Evolutionary conservation across 2,888 invertebrate species (phyloP), one percentile per base, ranked within the genome.

Genomic region (Perithous albicinctus): DNA sequence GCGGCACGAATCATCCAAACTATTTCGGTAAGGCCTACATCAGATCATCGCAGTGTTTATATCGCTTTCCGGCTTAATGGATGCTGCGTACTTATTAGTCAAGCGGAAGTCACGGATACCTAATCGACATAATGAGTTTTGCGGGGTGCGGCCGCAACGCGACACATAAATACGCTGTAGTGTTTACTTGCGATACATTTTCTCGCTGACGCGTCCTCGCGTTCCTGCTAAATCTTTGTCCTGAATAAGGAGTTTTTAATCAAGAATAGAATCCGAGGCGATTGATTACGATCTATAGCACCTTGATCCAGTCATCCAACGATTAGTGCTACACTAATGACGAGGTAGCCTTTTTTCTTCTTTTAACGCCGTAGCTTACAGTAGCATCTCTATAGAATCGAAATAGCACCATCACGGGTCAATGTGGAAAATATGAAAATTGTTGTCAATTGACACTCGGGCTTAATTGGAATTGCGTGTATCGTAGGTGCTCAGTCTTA

Each of bases 401-500:
- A 51, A 51, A 67, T 67, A 43, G 67, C 67, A 66, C 66, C 66
- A 48, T 8, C 43, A 46, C 66, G 29, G 32, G 29, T 66, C 46
- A 3, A 23, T 23, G 43, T 66, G 46, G 15, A 26, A 29, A 66
- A 66, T 4, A 26, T 66, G 43, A 46, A 1, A 64, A 67, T 67
- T 51, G 12, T 67, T 51, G 51, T 20, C 5, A 7, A 23, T 48
- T 32, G 4, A 18, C 32, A 29, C 18, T 10, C 18, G 48, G 32
- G 18, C 1, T 15, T 38, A 7, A 23, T 23, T 10, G n/a, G 35
- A 63, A 20, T 48, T 8, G 48, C 48, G 79, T 78, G 81, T 79
- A 85, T 85, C 78, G 32, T 73, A 32, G 56, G 75, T 78, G 69
- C 80, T 85, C 85, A 85, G 84, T 85, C 84, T 85, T 84, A 67